Base-by-base conservation (phyloP, 2,888 invertebrate genomes). In the Agrotis clavis region DNA sequence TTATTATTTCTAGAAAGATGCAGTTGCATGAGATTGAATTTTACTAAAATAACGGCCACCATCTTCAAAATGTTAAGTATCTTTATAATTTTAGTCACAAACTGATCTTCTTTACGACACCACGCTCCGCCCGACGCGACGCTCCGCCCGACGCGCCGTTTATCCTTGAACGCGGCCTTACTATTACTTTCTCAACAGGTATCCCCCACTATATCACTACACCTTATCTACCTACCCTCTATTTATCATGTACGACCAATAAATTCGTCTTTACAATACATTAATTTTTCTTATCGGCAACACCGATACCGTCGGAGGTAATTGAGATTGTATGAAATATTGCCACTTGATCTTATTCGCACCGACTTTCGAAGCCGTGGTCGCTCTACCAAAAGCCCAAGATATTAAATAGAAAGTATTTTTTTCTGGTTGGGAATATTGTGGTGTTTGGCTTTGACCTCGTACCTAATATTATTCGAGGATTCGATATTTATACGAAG, bases 251-350 rank as follows among this genome's bases (percentile, higher is more conserved):
- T 65, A 19, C 77, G 67, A 65, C 66, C 79, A 71, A 84, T 86
- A 79, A 83, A 81, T 71, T 67, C 30, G 56, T 68, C 56, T 60
- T 79, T 74, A 84, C 84, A 77, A 83, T 61, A 84, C 84, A 85
- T 86, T 82, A 74, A 67, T 54, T 81, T 70, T 71, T 72, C 67
- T 66, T 67, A 67, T 61, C 59, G 66, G n/a, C 61, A 73, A 75
- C 83, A 73, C 75, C 71, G 76, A 77, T 74, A 65, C 64, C 59
- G 71, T 47, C 50, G 47, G 74, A 74, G 83, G 89, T 90, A 90
- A 91, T 90, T 90, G 90, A 84, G 90, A 87, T 75, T 75, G 81
- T 84, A 86, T 91, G 90, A 91, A 86, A 86, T 87, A 91, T 88
- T 50, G 57, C 70, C 76, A 62, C 87, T 90, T 76, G 76, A 77